Conservation (phyloP, 2,113 vertebrate genomes). For the Mesocricetus auratus region DNA sequence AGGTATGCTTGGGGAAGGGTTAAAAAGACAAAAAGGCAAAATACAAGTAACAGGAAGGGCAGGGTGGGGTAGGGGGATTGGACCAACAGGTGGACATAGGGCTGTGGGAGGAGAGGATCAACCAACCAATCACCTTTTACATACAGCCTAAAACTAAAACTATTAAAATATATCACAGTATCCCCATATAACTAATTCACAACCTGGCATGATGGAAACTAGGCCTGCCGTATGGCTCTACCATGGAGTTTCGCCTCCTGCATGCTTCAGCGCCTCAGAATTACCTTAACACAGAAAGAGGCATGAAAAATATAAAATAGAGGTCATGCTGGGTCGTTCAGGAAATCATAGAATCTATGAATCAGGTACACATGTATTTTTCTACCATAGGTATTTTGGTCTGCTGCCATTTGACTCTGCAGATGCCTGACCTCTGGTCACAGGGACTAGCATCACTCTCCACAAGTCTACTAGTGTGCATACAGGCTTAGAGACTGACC, state of each 20-base stretch:
- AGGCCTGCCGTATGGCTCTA: neutral
- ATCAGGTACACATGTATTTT: neutral
- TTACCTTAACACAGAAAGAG: no score
- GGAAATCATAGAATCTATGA: neutral
- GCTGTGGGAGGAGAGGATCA: neutral
- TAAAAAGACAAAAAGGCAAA: neutral
- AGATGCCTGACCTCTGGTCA: neutral
- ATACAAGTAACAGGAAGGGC: neutral
- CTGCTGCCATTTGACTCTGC: neutral
- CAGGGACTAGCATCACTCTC: neutral
- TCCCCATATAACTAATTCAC: neutral
- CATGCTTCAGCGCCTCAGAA: neutral
- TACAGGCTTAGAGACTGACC: neutral
- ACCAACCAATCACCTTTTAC: neutral
- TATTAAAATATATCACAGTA: neutral
- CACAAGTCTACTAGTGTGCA: accelerated
- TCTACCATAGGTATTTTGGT: neutral
- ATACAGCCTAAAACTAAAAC: neutral
- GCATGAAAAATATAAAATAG: neutral
- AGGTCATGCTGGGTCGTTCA: neutral
- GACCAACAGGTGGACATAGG: neutral
- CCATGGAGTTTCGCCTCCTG: neutral
- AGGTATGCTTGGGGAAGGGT: neutral
- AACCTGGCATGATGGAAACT: neutral
- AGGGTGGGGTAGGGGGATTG: neutral